A percentile compares a stretch with the other conserved stretches of the same genome.
phyloP scores from a whole-genome alignment of 2,888 invertebrate genomes.

The Metallyticus violacea region DNA sequence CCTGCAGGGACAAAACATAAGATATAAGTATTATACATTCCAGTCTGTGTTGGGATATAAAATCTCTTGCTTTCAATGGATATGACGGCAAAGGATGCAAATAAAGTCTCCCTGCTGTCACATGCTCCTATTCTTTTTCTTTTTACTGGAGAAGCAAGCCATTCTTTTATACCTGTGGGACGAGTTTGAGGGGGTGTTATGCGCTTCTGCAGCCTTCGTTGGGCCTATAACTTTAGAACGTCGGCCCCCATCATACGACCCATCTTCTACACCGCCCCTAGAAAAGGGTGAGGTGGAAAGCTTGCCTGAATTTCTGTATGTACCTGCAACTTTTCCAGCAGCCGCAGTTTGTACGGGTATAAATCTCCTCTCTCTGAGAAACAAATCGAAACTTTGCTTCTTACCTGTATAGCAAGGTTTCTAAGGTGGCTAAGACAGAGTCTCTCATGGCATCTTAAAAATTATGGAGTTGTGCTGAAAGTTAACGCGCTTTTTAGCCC shows the following conservation, averaged over 20 bases:
- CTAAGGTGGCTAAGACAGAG: too few species aligned
- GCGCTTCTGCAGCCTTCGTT: background rate
- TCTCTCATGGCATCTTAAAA: background rate
- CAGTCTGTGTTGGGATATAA: background rate
- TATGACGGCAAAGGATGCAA: background rate
- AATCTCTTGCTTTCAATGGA: background rate
- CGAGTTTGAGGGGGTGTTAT: background rate
- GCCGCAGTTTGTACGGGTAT: background rate
- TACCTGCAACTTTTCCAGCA: background rate
- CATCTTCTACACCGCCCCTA: background rate
- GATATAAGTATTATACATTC: background rate
- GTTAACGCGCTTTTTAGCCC: background rate
- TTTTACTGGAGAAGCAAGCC: background rate
- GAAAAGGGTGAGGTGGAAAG: background rate
- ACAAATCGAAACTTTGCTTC: background rate
- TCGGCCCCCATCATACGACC: background rate
- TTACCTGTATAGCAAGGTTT: background rate
- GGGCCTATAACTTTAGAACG: constrained; percentile 6
- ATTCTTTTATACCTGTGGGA: constrained; percentile 5
- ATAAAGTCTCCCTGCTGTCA: background rate
- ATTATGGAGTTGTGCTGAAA: background rate
- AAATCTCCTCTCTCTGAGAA: background rate
- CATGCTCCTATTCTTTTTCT: background rate
- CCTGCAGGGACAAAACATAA: background rate
- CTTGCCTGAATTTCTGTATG: background rate